phyloP scores from a whole-genome alignment of 2,113 vertebrate species.

The Seriola rivoliana region DNA sequence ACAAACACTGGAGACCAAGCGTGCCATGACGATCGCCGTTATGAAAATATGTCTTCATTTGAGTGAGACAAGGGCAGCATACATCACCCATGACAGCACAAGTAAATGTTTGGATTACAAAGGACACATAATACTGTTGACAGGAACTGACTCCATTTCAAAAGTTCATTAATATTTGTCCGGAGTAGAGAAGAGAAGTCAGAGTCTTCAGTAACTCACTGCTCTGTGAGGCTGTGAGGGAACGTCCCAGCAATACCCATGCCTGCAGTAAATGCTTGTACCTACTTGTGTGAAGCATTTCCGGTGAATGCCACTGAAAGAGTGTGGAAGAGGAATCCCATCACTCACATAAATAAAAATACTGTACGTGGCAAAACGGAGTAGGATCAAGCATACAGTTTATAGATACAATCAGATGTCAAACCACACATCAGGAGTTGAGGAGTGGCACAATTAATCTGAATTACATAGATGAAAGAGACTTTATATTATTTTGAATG shows the following conservation, averaged over 20 bases:
- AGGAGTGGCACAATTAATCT: no score
- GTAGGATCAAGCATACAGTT: no score
- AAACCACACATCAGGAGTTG: no score
- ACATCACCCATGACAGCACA: constrained; percentile 4
- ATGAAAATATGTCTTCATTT: constrained; percentile 25
- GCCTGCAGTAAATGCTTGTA: neutral
- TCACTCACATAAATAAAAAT: neutral
- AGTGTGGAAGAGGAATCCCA: neutral
- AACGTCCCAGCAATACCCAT: no score
- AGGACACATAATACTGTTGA: constrained; percentile 26
- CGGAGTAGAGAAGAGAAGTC: neutral
- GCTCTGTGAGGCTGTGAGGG: no score
- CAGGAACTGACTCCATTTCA: neutral
- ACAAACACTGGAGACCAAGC: constrained; percentile 22
- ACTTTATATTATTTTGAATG: no score
- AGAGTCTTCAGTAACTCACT: neutral
- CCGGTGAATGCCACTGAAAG: neutral
- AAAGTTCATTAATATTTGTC: neutral
- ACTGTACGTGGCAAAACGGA: no score
- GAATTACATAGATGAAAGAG: no score
- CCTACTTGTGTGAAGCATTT: neutral
- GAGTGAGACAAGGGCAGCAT: neutral
- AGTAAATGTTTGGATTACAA: constrained; percentile 58
- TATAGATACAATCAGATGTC: no score
- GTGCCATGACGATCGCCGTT: neutral